Base-by-base conservation (phyloP, 2,888 invertebrate genomes). In the Volucella bombylans region DNA sequence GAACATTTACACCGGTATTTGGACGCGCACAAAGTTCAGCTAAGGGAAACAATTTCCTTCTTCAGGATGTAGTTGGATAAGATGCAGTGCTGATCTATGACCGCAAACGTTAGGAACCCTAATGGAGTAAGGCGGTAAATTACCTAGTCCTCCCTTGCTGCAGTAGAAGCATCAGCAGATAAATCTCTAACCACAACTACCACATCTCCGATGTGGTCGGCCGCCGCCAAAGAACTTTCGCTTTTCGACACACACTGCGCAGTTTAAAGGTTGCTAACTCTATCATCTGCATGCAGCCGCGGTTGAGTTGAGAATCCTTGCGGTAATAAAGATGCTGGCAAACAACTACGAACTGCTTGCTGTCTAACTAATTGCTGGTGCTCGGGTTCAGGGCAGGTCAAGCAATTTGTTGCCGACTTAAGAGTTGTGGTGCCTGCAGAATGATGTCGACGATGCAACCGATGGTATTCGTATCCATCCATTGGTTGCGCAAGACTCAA, bases 41-140 rank as follows among this genome's bases (percentile, higher is more conserved):
- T 39, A 23, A 55, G 61, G 38, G 39, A 68, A 74, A 80, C 55
- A 55, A 50, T 50, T 47, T 54, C 12, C 38, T 10, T 43, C 43
- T 45, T 15, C n/a, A 14, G 59, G 57, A 65, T 45, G 72, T 72
- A 57, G 10, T 31, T 18, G 74, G 69, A 77, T 82, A 82, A 82
- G 77, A 82, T 72, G 47, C 71, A 67, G 76, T 76, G 62, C 65
- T 82, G 79, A 82, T 82, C 82, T 82, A 72, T 82, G 82, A 82
- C 82, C 82, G 79, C 79, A 65, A 68, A 73, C 82, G 79, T 82
- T 57, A 73, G 79, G 64, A 68, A 82, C 62, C 72, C 73, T 79
- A 82, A 82, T 82, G 82, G 68, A 79, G 68, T 64, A 73, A 82
- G 73, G 68, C 82, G 82, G 79, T 82, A 82, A 79, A 82, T 82